Conservation (phyloP, 1,140 invertebrate species). For the Hesperophylax magnus region DNA sequence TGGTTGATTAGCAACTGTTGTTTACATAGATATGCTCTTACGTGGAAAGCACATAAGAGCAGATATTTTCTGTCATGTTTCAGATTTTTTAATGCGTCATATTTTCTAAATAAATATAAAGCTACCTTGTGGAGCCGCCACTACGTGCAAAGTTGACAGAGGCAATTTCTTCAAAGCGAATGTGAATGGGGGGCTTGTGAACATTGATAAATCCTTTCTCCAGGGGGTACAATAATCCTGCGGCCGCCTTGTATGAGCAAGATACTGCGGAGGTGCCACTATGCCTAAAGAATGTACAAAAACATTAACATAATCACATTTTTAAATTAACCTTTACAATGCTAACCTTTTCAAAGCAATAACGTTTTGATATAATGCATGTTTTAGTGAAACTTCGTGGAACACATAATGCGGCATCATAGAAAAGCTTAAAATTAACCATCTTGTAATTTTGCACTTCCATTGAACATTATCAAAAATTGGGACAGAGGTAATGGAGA, state of each 20-base stretch:
- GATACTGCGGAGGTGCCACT: constrained; percentile 92
- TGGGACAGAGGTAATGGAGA: no score
- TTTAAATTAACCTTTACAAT: constrained; percentile 14
- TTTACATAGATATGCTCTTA: no score
- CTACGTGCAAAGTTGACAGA: constrained; percentile 97
- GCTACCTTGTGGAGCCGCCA: constrained; percentile 88
- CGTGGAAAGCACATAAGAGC: background rate
- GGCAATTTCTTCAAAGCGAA: constrained; percentile 97
- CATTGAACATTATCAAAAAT: no score
- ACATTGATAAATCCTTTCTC: constrained; percentile 99
- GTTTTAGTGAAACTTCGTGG: no score
- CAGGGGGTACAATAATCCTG: constrained; percentile 97
- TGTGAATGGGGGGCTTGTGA: constrained; percentile 98
- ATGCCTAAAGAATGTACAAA: constrained; percentile 75
- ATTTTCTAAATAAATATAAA: background rate
- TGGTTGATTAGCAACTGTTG: background rate
- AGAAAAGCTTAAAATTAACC: no score
- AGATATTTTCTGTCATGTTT: no score
- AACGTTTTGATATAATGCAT: no score
- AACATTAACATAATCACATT: background rate
- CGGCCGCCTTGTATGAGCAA: constrained; percentile 98
- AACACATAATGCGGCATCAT: no score
- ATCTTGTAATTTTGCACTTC: no score
- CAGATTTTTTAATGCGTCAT: no score
- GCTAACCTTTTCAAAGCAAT: no score